These are phyloP conservation scores for Labia minor DNA, from an alignment of 2,888 invertebrate species.

Conservation along the genomic window DNA sequence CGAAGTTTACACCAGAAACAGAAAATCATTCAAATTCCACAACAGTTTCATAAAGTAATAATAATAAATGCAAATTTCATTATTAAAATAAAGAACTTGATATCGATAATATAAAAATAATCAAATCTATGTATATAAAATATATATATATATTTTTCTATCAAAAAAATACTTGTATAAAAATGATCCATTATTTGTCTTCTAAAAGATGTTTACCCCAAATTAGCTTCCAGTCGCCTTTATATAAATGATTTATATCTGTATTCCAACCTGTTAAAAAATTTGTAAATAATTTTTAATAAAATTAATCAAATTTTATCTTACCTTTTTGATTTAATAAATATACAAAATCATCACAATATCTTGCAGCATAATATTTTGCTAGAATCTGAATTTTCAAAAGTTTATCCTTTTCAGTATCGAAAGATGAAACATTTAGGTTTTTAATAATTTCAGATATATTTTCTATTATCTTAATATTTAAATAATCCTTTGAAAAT, in stretches of 20 bases:
- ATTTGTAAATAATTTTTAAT: background rate
- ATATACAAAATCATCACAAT: slow-evolving; percentile 14
- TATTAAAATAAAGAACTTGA: background rate
- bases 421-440: background rate
- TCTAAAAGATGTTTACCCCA: slow-evolving; percentile 21
- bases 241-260: slow-evolving; percentile 33
- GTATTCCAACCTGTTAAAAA: slow-evolving; percentile 35
- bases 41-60: background rate
- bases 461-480: background rate
- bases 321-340: slow-evolving; percentile 18
- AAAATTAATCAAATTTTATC: background rate
- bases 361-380: background rate
- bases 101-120: background rate
- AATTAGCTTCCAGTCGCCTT: slow-evolving; percentile 35
- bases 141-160: background rate
- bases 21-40: slow-evolving; percentile 15
- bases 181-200: background rate
- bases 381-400: background rate
- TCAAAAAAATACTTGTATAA: background rate
- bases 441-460: background rate
- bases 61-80: background rate
- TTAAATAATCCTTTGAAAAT: background rate
- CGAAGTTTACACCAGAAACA: slow-evolving; percentile 33
- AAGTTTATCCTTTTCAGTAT: background rate
- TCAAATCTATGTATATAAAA: background rate